phyloP scores from a whole-genome alignment of 2,797 vertebrate genomes.

The Cirrhinus mrigala region DNA sequence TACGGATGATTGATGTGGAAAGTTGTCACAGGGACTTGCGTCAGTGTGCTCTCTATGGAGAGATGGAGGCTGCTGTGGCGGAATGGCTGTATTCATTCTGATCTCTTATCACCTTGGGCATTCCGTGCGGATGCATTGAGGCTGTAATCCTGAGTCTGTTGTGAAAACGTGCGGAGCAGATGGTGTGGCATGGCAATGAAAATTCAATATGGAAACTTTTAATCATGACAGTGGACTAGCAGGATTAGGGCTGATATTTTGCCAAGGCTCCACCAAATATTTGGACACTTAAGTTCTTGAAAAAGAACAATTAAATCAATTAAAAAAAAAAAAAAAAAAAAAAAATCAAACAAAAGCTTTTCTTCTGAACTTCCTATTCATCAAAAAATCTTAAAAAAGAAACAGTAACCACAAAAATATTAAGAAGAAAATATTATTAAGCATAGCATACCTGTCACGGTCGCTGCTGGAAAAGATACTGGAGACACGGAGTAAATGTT shows the following conservation, averaged over 20 bases:
- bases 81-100: conserved; percentile 36
- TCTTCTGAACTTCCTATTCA: too few relatives aligned
- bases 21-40: conserved; percentile 57
- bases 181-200: background rate
- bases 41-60: conserved; percentile 48
- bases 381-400: too few relatives aligned
- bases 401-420: too few relatives aligned
- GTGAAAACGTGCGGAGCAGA: background rate
- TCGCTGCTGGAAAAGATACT: too few relatives aligned
- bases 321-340: too few relatives aligned
- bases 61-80: background rate
- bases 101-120: conserved; percentile 21
- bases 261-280: background rate
- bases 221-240: background rate
- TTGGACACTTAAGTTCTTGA: background rate
- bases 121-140: background rate
- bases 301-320: too few relatives aligned
- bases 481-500: too few relatives aligned
- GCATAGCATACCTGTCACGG: too few relatives aligned
- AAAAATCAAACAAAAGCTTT: too few relatives aligned
- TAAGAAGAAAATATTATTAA: too few relatives aligned
- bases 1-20: conserved; percentile 71
- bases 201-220: conserved; percentile 12
- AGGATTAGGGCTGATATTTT: conserved; percentile 6
- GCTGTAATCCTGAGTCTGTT: background rate